Evolutionary conservation across 2,888 invertebrate genomes (phyloP), one percentile per base, ranked within the genome.

Genomic region (Caprella mutica): DNA sequence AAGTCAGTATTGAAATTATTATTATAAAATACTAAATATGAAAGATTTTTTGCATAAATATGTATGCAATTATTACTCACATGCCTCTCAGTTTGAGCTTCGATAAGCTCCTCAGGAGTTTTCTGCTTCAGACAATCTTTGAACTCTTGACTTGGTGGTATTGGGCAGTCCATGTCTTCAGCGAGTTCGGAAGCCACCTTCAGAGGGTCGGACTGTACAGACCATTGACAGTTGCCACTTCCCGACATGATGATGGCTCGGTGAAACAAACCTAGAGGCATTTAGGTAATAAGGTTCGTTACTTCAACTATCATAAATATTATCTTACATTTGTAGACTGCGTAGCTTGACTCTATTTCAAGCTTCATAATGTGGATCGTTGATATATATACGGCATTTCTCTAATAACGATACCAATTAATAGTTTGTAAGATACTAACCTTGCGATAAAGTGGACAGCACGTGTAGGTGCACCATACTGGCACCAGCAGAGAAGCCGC

Each of bases 401-500:
- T n/a, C n/a, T n/a, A n/a, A n/a, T n/a, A n/a, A n/a, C n/a, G n/a
- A n/a, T n/a, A n/a, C n/a, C n/a, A n/a, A n/a, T n/a, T n/a, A n/a
- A n/a, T n/a, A n/a, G n/a, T n/a, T n/a, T n/a, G n/a, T n/a, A n/a
- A n/a, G n/a, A n/a, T n/a, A n/a, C n/a, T n/a, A n/a, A 59, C 64
- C 64, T 44, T 35, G 38, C 2, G 64, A 60, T 1, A 55, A 55
- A n/a, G 64, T 59, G 5, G 64, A 64, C 6, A 64, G 21, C 21
- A 58, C 40, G 38, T 60, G 64, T 17, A 64, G 60, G 35, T 64
- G 64, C 5, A 69, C 68, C 26, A 69, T 67, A 66, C 69, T 68
- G n/a, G 71, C 65, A 4, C 71, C 72, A 5, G 71, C 65, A 44
- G 69, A 68, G 39, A 69, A 67, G 14, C 72, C 72, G 19, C 69